These are phyloP conservation scores for Acleris laterana DNA, from an alignment of 2,888 invertebrate species.

Conservation along the genomic window DNA sequence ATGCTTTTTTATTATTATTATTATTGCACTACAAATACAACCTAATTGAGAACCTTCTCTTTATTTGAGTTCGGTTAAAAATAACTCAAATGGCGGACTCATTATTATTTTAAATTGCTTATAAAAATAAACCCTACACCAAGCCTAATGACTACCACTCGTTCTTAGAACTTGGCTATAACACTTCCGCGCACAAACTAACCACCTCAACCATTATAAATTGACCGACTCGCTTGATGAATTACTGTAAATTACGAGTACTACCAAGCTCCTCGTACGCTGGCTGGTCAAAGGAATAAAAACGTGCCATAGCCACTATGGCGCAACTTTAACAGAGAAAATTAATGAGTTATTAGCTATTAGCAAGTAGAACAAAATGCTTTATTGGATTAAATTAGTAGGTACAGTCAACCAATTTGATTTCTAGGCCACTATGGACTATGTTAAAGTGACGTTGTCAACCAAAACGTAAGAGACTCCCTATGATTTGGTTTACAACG, in stretches of 20 bases:
- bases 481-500: too few species aligned
- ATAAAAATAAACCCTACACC: too few species aligned
- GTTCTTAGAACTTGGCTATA: constrained; percentile 7
- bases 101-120: too few species aligned
- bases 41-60: too few species aligned
- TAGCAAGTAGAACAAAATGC: constrained; percentile 27
- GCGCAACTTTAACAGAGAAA: constrained; percentile 24
- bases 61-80: too few species aligned
- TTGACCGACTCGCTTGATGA: constrained; percentile 28
- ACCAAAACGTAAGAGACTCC: too few species aligned
- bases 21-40: too few species aligned
- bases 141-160: not conserved
- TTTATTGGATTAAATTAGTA: constrained; percentile 27
- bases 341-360: constrained; percentile 35
- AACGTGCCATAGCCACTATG: constrained; percentile 18
- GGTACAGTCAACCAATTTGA: too few species aligned
- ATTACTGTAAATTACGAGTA: constrained; percentile 26
- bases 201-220: constrained; percentile 16
- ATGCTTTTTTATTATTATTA: too few species aligned
- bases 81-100: too few species aligned
- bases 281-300: constrained; percentile 25
- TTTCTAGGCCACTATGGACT: too few species aligned
- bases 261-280: constrained; percentile 17
- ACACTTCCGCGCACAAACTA: not conserved
- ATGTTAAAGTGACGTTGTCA: too few species aligned